Base-by-base conservation (phyloP, 2,888 invertebrate genomes). In the Oeneis ivallda region DNA sequence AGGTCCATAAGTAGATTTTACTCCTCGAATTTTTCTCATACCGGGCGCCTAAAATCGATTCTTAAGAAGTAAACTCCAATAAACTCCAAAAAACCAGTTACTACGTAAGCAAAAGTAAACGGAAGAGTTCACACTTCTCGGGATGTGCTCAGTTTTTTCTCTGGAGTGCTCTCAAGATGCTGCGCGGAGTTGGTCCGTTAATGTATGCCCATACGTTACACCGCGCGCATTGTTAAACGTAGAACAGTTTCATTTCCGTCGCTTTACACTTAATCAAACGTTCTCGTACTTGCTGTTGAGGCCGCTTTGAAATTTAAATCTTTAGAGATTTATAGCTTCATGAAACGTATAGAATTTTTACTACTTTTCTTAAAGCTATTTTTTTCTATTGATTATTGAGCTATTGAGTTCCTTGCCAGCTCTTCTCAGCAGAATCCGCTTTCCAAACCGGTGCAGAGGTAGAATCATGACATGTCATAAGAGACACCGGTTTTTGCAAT, bases 191-290 rank as follows among this genome's bases (percentile, higher is more conserved):
- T 13, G 32, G 32, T 43, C n/a, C 34, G 34, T 45, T 67, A 61
- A 64, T 45, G 56, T 50, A 57, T 64, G 64, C 56, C 60, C 64
- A 61, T 67, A 67, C 56, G 41, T 67, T 64, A 61, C 53, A 56
- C 54, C 43, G 19, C 53, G 58, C 34, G 58, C 45, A 34, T 19
- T 47, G 45, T 15, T 15, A 32, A 58, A 47, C 47, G 58, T 32
- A 34, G 45, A 37, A 37, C 53, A 53, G 45, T 43, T 47, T 58
- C 58, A 45, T 45, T 58, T 15, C 47, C 15, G 32, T 34, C 19
- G 45, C 58, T 57, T 57, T 13, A 26, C 26, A 34, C n/a, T 53
- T 15, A 53, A 53, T 53, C 53, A 37, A 53, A 37, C 9, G 45
- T 47, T 15, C n/a, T 8, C 7, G 45, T 47, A 47, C 45, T 47